A percentile compares a stretch with the other conserved stretches of the same genome.
Evolutionary conservation across 2,797 vertebrate species (phyloP).

Genomic region (Bryconaethiops microstoma): DNA sequence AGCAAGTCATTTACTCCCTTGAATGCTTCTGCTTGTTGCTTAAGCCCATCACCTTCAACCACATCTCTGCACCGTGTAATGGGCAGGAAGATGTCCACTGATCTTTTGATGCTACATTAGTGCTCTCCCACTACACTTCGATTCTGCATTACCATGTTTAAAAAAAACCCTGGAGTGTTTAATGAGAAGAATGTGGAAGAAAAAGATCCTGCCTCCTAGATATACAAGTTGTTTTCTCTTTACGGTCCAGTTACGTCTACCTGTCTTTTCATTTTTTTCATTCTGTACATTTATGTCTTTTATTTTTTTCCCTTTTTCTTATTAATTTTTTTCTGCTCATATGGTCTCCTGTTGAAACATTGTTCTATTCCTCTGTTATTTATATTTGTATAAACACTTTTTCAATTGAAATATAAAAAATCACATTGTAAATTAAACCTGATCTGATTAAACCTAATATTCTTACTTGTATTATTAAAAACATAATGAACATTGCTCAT

Average conservation of each 20-base stretch:
- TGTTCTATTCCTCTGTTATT: no score
- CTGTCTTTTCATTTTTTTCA: no score
- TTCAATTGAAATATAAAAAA: no score
- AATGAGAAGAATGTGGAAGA: no score
- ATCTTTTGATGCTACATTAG: constrained; percentile 34
- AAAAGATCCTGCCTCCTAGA: background rate
- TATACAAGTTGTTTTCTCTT: no score
- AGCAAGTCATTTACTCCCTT: background rate
- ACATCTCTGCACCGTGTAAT: background rate
- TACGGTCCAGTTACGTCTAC: no score
- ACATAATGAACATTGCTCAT: background rate
- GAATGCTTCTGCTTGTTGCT: background rate
- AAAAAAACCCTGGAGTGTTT: background rate
- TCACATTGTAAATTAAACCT: no score
- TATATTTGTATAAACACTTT: no score
- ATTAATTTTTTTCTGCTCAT: no score
- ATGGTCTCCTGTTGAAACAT: no score
- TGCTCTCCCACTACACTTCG: background rate
- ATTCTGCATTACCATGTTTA: background rate
- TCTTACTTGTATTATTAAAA: background rate
- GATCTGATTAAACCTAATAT: background rate
- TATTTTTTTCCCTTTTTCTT: no score
- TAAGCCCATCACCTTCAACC: constrained; percentile 4
- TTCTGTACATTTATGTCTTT: no score
- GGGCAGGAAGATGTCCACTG: constrained; percentile 18